Conservation (phyloP, 2,888 invertebrate species). For the Eustalomyia histrio region DNA sequence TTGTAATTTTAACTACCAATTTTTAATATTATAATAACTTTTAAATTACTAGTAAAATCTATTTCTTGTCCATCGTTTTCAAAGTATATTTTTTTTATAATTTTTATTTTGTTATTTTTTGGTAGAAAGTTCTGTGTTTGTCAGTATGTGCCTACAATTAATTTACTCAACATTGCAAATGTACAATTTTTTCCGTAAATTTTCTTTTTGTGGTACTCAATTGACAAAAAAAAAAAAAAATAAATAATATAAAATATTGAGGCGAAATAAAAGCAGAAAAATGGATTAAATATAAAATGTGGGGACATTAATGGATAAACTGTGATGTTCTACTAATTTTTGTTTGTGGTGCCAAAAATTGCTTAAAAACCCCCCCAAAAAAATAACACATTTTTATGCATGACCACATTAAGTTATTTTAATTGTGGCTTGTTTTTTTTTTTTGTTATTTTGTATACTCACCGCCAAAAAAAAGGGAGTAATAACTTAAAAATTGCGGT, state of each 20-base stretch:
- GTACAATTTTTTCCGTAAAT: slow-evolving; percentile 1
- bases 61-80: too few relatives aligned
- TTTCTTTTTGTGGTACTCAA: slow-evolving; percentile 1
- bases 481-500: slow-evolving; percentile 47
- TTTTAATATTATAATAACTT: too few relatives aligned
- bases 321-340: slow-evolving; percentile 49
- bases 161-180: slow-evolving; percentile 33
- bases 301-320: slow-evolving; percentile 47
- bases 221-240: background rate
- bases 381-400: slow-evolving; percentile 33
- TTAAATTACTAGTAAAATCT: too few relatives aligned
- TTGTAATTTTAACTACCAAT: too few relatives aligned
- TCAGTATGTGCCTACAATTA: slow-evolving; percentile 44
- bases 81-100: too few relatives aligned
- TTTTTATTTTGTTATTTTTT: background rate
- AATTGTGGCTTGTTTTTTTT: slow-evolving; percentile 39
- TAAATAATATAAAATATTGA: slow-evolving; percentile 10
- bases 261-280: background rate
- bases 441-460: slow-evolving; percentile 24
- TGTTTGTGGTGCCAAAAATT: slow-evolving; percentile 44
- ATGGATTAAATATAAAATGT: slow-evolving; percentile 42
- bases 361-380: background rate
- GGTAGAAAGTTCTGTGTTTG: background rate
- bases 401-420: slow-evolving; percentile 54
- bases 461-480: slow-evolving; percentile 39